Percentiles rank a stretch among this genome's conserved stretches.
Evolutionary conservation across 1,140 invertebrate genomes (phyloP).

Genomic region (Planococcus citri): DNA sequence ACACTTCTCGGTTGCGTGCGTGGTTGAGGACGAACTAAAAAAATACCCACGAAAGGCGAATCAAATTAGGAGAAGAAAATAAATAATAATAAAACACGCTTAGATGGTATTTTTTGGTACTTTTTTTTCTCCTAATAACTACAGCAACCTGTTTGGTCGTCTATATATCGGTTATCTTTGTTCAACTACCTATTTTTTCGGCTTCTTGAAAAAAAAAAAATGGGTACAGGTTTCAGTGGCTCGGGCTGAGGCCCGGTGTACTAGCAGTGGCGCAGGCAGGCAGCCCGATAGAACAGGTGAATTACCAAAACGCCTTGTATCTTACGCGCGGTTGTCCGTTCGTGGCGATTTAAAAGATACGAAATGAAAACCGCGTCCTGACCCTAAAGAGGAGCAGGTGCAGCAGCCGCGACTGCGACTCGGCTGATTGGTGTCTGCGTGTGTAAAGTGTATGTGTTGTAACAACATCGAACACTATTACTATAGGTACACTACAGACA

Average conservation of each 20-base stretch:
- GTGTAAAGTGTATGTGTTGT: background rate
- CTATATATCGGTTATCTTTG: too few relatives aligned
- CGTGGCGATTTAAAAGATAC: slow-evolving; percentile 18
- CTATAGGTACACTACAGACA: too few relatives aligned
- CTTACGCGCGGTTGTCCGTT: slow-evolving; percentile 4
- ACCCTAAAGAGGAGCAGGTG: slow-evolving; percentile 8
- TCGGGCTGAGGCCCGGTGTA: slow-evolving; percentile 16
- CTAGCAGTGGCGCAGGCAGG: too few relatives aligned
- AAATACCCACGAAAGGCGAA: too few relatives aligned
- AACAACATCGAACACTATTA: too few relatives aligned
- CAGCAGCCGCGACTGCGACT: too few relatives aligned
- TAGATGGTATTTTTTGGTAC: background rate
- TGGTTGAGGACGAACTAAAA: too few relatives aligned
- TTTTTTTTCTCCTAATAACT: background rate
- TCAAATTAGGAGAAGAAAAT: background rate
- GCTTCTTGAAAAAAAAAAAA: background rate
- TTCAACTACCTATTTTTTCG: slow-evolving; percentile 15
- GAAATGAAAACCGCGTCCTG: background rate
- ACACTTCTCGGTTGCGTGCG: too few relatives aligned
- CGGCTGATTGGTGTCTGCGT: too few relatives aligned
- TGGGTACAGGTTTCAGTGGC: slow-evolving; percentile 13
- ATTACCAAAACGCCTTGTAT: slow-evolving; percentile 19
- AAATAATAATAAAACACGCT: slow-evolving; percentile 11
- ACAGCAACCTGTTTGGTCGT: slow-evolving; percentile 9
- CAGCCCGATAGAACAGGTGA: background rate